phyloP scores from a whole-genome alignment of 2,888 invertebrate genomes.

The Prosopocoilus inquinatus region DNA sequence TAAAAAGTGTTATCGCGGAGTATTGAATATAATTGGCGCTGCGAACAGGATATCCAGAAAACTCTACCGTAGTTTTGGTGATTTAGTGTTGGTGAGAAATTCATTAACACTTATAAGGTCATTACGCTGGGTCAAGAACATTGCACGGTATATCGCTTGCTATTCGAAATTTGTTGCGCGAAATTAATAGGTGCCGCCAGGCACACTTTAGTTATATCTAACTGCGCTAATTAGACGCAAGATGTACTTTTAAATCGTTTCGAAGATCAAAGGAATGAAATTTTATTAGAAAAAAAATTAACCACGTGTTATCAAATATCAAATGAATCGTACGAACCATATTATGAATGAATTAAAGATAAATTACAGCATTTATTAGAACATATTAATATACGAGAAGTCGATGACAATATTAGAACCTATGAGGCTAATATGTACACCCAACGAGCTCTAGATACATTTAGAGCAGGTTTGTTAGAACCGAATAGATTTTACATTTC shows the following conservation, averaged over 20 bases:
- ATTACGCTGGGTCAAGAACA: not conserved
- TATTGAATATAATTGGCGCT: too few relatives aligned
- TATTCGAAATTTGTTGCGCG: not conserved
- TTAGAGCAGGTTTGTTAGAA: slow-evolving; percentile 15
- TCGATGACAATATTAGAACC: slow-evolving; percentile 5
- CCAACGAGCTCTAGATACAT: slow-evolving; percentile 11
- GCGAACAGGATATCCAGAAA: too few relatives aligned
- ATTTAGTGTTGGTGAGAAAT: too few relatives aligned
- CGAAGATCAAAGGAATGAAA: slow-evolving; percentile 22
- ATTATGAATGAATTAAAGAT: slow-evolving; percentile 24
- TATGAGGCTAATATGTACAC: slow-evolving; percentile 14
- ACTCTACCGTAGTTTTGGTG: too few relatives aligned
- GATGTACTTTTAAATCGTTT: slow-evolving; percentile 16
- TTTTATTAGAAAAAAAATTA: slow-evolving; percentile 20
- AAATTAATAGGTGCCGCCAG: not conserved
- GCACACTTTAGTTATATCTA: not conserved
- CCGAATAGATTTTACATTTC: slow-evolving; percentile 10
- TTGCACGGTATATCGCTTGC: not conserved
- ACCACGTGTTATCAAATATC: slow-evolving; percentile 19
- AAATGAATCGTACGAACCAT: slow-evolving; percentile 22
- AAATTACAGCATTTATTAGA: slow-evolving; percentile 27
- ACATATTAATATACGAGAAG: slow-evolving; percentile 16
- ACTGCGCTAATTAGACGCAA: not conserved
- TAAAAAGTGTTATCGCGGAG: too few relatives aligned
- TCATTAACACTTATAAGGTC: not conserved